Conservation (phyloP, 2,797 vertebrate species). For the Sphaeramia orbicularis region DNA sequence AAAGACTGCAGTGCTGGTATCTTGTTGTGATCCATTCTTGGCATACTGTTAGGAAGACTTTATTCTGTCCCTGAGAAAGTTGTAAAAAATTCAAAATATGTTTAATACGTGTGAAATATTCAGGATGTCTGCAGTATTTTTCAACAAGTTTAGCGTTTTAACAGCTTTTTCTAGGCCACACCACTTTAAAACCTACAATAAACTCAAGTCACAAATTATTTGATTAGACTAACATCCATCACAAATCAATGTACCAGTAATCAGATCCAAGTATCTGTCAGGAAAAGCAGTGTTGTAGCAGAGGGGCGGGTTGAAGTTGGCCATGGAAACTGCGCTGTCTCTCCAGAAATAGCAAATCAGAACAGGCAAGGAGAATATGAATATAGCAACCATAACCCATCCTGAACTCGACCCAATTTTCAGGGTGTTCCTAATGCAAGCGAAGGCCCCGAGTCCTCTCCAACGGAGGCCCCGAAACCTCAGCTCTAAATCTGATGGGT, state of each 20-base stretch:
- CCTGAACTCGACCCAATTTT: conserved; percentile 59
- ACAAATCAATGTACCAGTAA: conserved; percentile 47
- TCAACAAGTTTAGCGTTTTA: conserved; percentile 1
- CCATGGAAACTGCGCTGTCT: conserved; percentile 28
- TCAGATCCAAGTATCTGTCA: conserved; percentile 17
- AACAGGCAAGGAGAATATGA: conserved; percentile 42
- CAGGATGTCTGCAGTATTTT: conserved; percentile 19
- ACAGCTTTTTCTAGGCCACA: conserved; percentile 8
- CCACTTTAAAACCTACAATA: conserved; percentile 17
- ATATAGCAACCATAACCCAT: conserved; percentile 49
- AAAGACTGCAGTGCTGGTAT: not conserved
- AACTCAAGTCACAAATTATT: conserved; percentile 17
- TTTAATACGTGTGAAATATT: conserved; percentile 27
- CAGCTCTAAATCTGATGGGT: conserved; percentile 80
- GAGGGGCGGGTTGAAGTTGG: conserved; percentile 20
- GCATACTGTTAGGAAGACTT: not conserved
- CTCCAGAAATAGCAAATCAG: conserved; percentile 56
- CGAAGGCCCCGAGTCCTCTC: conserved; percentile 58
- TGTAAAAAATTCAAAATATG: conserved; percentile 15
- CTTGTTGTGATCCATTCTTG: not conserved
- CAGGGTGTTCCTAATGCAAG: conserved; percentile 63
- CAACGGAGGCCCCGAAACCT: conserved; percentile 70
- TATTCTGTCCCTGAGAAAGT: conserved; percentile 23
- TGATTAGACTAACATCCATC: conserved; percentile 23
- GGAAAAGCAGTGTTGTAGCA: conserved; percentile 28